These are phyloP conservation scores for Blastomussa wellsi DNA, from an alignment of 92 coral and sea anemone species.

Conservation along the genomic window DNA sequence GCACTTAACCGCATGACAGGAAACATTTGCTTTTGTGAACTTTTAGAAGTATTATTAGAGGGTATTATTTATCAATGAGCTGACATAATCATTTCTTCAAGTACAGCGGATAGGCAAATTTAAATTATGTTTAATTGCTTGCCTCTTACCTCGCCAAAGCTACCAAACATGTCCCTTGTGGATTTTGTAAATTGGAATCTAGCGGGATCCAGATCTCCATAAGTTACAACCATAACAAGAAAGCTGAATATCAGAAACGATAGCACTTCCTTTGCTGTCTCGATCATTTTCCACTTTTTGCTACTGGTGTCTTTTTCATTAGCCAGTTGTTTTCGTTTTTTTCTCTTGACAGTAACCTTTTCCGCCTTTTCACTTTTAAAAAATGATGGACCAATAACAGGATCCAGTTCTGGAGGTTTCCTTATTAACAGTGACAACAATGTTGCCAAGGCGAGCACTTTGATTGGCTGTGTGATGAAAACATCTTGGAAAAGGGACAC, in stretches of 20 bases:
- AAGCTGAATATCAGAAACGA: conserved; percentile 6
- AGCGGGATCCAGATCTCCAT: background rate
- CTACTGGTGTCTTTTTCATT: background rate
- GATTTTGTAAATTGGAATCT: conserved; percentile 5
- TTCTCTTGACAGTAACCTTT: conserved; percentile 32
- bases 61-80: no score
- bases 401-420: conserved; percentile 74
- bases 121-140: conserved; percentile 27
- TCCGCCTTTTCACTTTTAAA: background rate
- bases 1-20: no score
- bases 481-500: conserved; percentile 75
- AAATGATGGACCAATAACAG: conserved; percentile 29
- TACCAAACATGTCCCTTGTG: conserved; percentile 9
- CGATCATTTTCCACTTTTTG: background rate
- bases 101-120: no score
- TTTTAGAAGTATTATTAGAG: no score
- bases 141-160: conserved; percentile 62
- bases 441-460: conserved; percentile 71
- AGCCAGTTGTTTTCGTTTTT: conserved; percentile 11
- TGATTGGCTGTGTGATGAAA: conserved; percentile 65
- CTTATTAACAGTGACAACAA: conserved; percentile 55
- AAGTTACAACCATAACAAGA: background rate
- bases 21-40: no score
- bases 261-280: background rate
- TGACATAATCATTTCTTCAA: no score